Base-by-base conservation (phyloP, 2,888 invertebrate genomes). In the Melieria crassipennis region DNA sequence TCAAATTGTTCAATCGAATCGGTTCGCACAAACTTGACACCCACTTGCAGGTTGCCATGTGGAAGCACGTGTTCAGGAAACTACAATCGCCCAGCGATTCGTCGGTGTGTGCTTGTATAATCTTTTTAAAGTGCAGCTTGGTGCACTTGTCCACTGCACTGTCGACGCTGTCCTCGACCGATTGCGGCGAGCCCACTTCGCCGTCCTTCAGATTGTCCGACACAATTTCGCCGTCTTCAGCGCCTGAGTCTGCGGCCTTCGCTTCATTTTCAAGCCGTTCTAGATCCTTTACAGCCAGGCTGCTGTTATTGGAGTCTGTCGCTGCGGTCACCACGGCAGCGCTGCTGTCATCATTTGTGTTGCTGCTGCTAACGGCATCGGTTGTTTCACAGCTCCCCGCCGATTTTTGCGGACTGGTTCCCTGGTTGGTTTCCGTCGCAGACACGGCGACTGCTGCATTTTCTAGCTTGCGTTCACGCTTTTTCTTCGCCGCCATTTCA, bases 31-130 rank as follows among this genome's bases (percentile, higher is more conserved):
- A 7, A 4, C 43, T 3, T 9, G 4, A 4, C 4, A 66, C 87
- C 85, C 81, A 93, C 91, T 98, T 98, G 91, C 98, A 99, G 55
- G 95, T 96, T 78, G 98, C 98, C 98, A 99, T 98, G 84, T 99
- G 98, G 84, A 99, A 99, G 86, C 98, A 99, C 0, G 98, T 99
- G 86, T 99, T 99, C 4, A 99, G 89, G 86, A 99, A 99, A 16
- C 98, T 98, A 84, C 98, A 99, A 86, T 99, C 99, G 0, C 99
- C 98, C 1, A 98, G 88, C 0, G 94, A 91, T 87, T 97, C 97
- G 83, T 98, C 98, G 0, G 98, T 99, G 84, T 98, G 98, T 67
- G 92, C 90, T 85, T 95, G 97, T 75, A 98, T 97, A 75, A 99
- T 98, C 88, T 98, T 98, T 84, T 95, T 94, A 84, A 99, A 99